Evolutionary conservation across 1,140 invertebrate genomes (phyloP), one percentile per base, ranked within the genome.

Genomic region (Drosophila mojavensis): DNA sequence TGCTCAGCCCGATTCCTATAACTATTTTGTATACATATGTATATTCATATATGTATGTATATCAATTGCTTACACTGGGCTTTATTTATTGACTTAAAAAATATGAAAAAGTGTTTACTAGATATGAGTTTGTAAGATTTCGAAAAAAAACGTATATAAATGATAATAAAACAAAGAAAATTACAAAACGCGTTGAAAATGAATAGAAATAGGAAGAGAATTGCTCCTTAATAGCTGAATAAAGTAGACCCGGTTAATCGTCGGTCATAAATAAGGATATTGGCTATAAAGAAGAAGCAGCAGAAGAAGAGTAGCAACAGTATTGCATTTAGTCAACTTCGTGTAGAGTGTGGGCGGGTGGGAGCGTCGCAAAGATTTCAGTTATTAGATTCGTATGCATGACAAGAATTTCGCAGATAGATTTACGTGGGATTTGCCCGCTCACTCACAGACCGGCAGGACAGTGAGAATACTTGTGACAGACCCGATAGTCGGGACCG

Each of bases 341-440:
- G 13, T n/a, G 9, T n/a, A 15, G 15, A 33, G 48, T 47, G 15
- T 20, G 26, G 41, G 15, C 6, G 24, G 53, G 3, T 3, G 43
- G 43, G 30, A 1, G n/a, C 28, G 5, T 7, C 4, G 13, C 41
- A 15, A 48, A 33, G 24, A 65, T 63, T 63, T 13, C 60, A 55
- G 53, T 53, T 78, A 62, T 65, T 54, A 73, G 53, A 79, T 60
- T 13, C 56, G 45, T 72, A 36, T 51, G 24, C 39, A 63, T 58
- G 72, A 68, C 59, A 55, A 62, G 67, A 75, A 63, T 63, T 63
- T 69, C 53, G 55, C 56, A 73, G 43, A 45, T 60, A 36, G 59
- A 78, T 85, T 84, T 85, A 68, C 54, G 20, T 50, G 17, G 17
- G 47, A 50, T 17, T 17, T 20, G 7, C 47, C 33, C 1, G 33